Base-by-base conservation (phyloP, 1,140 invertebrate species). In the Drosophila miranda region DNA sequence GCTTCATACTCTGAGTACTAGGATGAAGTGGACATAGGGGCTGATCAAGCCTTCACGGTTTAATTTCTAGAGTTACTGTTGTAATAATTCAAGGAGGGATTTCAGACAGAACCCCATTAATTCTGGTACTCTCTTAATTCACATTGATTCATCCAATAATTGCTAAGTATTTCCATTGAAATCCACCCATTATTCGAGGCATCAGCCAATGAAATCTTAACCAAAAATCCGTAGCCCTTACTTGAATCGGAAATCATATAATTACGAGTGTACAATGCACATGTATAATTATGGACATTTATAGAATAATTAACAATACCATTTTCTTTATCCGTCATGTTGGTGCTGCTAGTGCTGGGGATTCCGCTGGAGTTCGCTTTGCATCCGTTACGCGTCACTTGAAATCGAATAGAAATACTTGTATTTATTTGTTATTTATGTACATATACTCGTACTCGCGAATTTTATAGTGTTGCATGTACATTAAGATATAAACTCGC, bases 371-470 rank as follows among this genome's bases (percentile, higher is more conserved):
- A 44, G 53, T 51, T 70, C 53, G 60, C 58, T 86, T 69, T 50
- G 44, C 61, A 81, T 86, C 73, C 81, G 81, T 81, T 69, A 45
- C 48, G 69, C 68, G 61, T 50, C 81, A 86, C 81, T 86, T 84
- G 63, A 75, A 77, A 83, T 55, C 69, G 62, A 78, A 83, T 64
- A 75, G 41, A 78, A 79, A 74, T 53, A 68, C 19, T 51, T 28
- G 9, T 42, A 58, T 74, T 68, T 68, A 44, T 49, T 73, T 59
- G 41, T 42, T 42, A 54, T 48, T 5, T 9, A 16, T 41, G 23
- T 48, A 6, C 43, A 55, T 54, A 26, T 48, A 38, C 26, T 57
- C 21, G 52, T 30, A 30, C 8, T 30, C 28, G 8, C 3, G 34
- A 51, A 21, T 70, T 70, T 56, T 56, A 71, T 4, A 6, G 13